Base-by-base conservation (phyloP, 2,888 invertebrate species). In the Chouioia cunea region DNA sequence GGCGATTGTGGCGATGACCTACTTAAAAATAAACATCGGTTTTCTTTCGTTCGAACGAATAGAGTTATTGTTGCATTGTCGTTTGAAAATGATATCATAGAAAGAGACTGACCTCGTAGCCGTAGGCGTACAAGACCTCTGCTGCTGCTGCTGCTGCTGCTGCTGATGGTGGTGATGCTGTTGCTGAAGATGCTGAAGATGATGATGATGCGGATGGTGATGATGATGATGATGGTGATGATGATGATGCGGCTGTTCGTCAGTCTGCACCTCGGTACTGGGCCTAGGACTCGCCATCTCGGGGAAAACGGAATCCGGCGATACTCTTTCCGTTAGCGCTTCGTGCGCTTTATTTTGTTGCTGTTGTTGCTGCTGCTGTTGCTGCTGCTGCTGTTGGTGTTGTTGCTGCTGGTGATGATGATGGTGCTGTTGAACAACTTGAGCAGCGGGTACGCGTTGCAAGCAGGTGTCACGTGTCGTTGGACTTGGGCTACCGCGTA, bases 241-340 rank as follows among this genome's bases (percentile, higher is more conserved):
- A 0, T 78, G 83, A 44, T 77, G 80, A 52, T 77, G 79, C 54
- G 75, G 80, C 2, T 65, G 68, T n/a, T 73, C 59, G 22, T 70
- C 67, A 14, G 53, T 16, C 46, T 68, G 71, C 0, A 12, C 47
- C 18, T 22, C 50, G 4, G 43, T 18, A 83, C 66, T 82, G 79
- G 76, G 84, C 82, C 82, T 82, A 79, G 79, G 79, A 68, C 78
- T 79, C 77, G 89, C 88, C 73, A 88, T 88, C 81, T 90, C 90
- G 83, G 90, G 89, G 83, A 89, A 89, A 65, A 90, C 89, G 74
- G 86, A 86, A 74, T 89, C 90, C 75, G 89, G 88, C 71, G 85
- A 85, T 22, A 89, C 89, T 77, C 89, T 87, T 78, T 89, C 89
- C 81, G 88, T 87, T 81, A 77, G 76, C 70, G 68, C 71, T 60